Evolutionary conservation across 2,797 vertebrate species (phyloP).

Genomic region (Lepus townsendii): DNA sequence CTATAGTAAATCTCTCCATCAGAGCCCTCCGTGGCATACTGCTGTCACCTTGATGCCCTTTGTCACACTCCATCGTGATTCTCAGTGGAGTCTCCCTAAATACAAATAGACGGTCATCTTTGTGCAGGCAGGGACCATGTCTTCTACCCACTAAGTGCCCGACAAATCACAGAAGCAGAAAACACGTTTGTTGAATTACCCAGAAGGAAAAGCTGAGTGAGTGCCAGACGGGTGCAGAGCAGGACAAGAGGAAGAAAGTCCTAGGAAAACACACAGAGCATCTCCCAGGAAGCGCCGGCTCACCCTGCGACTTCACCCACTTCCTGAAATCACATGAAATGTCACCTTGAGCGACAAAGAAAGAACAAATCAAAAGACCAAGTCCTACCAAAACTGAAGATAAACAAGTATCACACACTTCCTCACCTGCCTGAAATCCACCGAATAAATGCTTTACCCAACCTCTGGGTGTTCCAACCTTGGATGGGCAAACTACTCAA

Average conservation of each 20-base stretch:
- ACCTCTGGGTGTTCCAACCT: constrained; percentile 57
- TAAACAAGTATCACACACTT: constrained; percentile 48
- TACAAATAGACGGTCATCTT: constrained; percentile 57
- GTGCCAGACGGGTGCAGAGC: not conserved
- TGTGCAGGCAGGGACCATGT: not conserved
- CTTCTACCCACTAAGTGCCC: constrained; percentile 53
- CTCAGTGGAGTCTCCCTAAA: constrained; percentile 40
- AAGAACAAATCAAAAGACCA: constrained; percentile 64
- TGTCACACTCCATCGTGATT: constrained; percentile 50
- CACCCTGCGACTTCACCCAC: constrained; percentile 48
- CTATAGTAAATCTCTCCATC: constrained; percentile 19
- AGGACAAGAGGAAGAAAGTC: constrained; percentile 8
- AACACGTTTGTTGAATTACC: constrained; percentile 63
- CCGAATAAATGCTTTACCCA: constrained; percentile 59
- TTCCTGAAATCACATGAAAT: constrained; percentile 70
- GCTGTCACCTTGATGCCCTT: constrained; percentile 46
- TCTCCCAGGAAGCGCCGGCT: constrained; percentile 27
- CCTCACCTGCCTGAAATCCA: constrained; percentile 59
- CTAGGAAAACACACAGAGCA: not conserved
- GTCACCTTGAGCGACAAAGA: constrained; percentile 62
- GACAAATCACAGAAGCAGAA: constrained; percentile 41
- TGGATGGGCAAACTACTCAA: constrained; percentile 51
- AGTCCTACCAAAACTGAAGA: constrained; percentile 36
- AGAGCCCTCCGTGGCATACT: constrained; percentile 42
- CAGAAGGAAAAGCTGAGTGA: constrained; percentile 56